Evolutionary conservation across 2,113 vertebrate species (phyloP), one percentile per base, ranked within the genome.

Genomic region (Arothron firmamentum): DNA sequence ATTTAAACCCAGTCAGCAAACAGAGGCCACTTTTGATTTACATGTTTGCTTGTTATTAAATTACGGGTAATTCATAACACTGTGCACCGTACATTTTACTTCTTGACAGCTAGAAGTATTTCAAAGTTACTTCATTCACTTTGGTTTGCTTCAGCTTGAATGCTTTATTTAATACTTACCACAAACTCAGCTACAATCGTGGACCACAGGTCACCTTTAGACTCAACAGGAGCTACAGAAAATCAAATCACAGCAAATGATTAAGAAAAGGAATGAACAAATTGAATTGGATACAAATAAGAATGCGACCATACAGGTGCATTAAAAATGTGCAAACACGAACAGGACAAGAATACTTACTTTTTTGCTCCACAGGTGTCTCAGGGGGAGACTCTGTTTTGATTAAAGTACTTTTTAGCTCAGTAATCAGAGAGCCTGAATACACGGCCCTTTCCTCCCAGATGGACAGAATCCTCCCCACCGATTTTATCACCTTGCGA

Each of bases 401-500:
- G 66, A 79, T 51, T 25, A 92, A 81, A 59, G 87, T 90, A 53
- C 87, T 88, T 71, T 88, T 92, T 0, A 98, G 88, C 4, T 94
- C 87, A 53, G 87, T 6, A 70, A 98, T 96, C 55, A 96, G 92
- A 13, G 94, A 90, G 65, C 94, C 95, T 0, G 94, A 90, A 72
- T 99, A 99, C 38, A 99, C 95, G 1, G 87, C 95, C 57, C 96
- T 90, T 20, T 99, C 95, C 81, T 98, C 95, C 96, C 96, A 98
- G 84, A 98, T 99, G 76, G 94, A 91, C 81, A 99, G 92, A 68
- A 97, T 96, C 74, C 96, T 92, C 70, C 95, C 94, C 18, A 95
- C 84, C 4, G 95, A 92, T 83, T 94, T 95, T 43, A 92, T 89
- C 15, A 98, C 92, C 0, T 95, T 95, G 0, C 90, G 82, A 78